Conservation (phyloP, 2,888 invertebrate genomes). For the Molanna angustata region DNA sequence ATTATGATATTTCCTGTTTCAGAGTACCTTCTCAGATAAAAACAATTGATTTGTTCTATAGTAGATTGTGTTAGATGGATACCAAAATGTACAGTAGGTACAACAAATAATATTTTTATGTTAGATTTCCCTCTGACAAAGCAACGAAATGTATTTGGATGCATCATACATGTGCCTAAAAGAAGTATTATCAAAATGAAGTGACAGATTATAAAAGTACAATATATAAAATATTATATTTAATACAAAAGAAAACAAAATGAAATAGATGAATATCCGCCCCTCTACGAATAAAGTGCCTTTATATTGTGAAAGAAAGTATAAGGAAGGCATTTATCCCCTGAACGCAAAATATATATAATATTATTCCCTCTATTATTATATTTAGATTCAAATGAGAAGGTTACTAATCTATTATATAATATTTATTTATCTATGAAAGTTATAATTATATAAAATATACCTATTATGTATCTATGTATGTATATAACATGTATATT, state of each 20-base stretch:
- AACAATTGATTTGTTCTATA: too few relatives aligned
- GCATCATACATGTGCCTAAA: background rate
- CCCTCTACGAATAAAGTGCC: conserved; percentile 30
- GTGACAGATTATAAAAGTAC: background rate
- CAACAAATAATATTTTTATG: background rate
- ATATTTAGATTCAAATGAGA: background rate
- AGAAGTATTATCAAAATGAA: background rate
- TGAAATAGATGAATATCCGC: conserved; percentile 15
- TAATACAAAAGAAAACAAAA: conserved; percentile 5
- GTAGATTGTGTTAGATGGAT: too few relatives aligned
- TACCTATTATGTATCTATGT: conserved; percentile 25
- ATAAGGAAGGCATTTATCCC: conserved; percentile 19
- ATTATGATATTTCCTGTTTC: too few relatives aligned
- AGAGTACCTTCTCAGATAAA: too few relatives aligned
- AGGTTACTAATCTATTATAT: conserved; percentile 13
- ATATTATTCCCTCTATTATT: background rate
- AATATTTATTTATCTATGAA: conserved; percentile 16
- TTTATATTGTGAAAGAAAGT: conserved; percentile 22
- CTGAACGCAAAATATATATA: conserved; percentile 18
- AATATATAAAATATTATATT: background rate
- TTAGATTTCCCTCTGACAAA: background rate
- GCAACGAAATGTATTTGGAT: background rate
- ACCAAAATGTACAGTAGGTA: too few relatives aligned
- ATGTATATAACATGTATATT: conserved; percentile 15
- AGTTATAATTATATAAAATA: too few relatives aligned